Evolutionary conservation across 2,888 invertebrate species (phyloP), one percentile per base, ranked within the genome.

Genomic region (Caenorhabditis becei): DNA sequence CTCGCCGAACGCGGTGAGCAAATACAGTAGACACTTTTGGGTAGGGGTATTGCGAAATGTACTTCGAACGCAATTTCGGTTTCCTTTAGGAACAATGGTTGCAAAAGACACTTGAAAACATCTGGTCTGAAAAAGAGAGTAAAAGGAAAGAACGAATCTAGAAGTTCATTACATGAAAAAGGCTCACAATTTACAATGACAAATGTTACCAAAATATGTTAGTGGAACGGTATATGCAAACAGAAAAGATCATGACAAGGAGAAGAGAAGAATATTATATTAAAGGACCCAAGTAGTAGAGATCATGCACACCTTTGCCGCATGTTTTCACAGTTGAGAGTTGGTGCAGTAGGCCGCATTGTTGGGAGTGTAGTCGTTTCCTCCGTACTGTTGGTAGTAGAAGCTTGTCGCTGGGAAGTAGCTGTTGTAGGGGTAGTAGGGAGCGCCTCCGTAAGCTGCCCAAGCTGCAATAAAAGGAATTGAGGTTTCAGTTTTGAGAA

Each of bases 281-380:
- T 20, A 5, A 37, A 2, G 16, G 18, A 61, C 53, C 65, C 65
- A 53, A 32, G 20, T 26, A 20, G 16, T 8, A 24, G 59, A 59
- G 59, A 59, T 59, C 59, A 59, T 58, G 18, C 35, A 44, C 26
- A 44, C 28, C 14, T 11, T 35, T 53, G 4, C 24, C 16, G 2
- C 24, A 10, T 14, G 1, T 20, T 37, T 35, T 67, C 20, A 28
- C 28, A 65, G 10, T 32, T 51, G 47, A 3, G 56, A 28, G 24
- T 23, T 56, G 16, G 47, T 51, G n/a, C 77, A 77, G 44, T 81
- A 81, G 8, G 80, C 62, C 3, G 78, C 66, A 41, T 82, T 82
- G 37, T 84, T 80, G 4, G 82, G 83, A 1, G 83, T 77, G 72
- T 84, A 84, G 28, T 80, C 84, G 51, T 47, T 70, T 24, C n/a